Base-by-base conservation (phyloP, 2,113 vertebrate genomes). In the Pachyramphus minor region DNA sequence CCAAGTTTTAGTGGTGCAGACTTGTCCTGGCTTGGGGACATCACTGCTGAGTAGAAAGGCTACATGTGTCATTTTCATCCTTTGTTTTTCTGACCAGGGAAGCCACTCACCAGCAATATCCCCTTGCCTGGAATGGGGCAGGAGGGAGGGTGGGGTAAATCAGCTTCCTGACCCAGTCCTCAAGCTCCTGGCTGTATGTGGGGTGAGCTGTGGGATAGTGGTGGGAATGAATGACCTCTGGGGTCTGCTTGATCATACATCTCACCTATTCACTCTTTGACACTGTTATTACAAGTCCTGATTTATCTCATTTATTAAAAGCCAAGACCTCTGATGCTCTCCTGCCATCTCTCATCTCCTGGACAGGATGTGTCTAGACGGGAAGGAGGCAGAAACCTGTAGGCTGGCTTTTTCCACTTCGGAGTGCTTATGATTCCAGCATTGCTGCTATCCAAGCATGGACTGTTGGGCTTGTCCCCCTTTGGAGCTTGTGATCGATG, bases 31-130 rank as follows among this genome's bases (percentile, higher is more conserved):
- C 24, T 20, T 89, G 83, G 47, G 56, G n/a, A 76, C 41, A 4
- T 75, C 24, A 12, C 8, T 47, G 1, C 13, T 30, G 60, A 78
- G 23, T 11, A 58, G 44, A 44, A 6, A 59, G 56, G 21, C 30
- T 33, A 5, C 13, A 11, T 52, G 12, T 59, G 50, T 42, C 23
- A 19, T 35, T 78, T 63, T 47, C 27, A 56, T 68, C 39, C 78
- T 90, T 76, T 56, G 22, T 8, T 67, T 76, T 90, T 62, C 55
- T 66, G 41, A 33, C 6, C 31, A 56, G 33, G 18, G 47, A 60
- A 52, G 9, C 39, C 62, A 67, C 4, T 30, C 0, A 1, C 12
- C 0, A 0, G 30, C 13, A 4, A 9, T 30, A 39, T 14, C 30
- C 0, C 0, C 30, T 63, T 82, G 47, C 28, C 41, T 91, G 90